These are phyloP conservation scores for Minunthozetes semirufus DNA, from an alignment of 2,888 invertebrate genomes.

Conservation along the genomic window DNA sequence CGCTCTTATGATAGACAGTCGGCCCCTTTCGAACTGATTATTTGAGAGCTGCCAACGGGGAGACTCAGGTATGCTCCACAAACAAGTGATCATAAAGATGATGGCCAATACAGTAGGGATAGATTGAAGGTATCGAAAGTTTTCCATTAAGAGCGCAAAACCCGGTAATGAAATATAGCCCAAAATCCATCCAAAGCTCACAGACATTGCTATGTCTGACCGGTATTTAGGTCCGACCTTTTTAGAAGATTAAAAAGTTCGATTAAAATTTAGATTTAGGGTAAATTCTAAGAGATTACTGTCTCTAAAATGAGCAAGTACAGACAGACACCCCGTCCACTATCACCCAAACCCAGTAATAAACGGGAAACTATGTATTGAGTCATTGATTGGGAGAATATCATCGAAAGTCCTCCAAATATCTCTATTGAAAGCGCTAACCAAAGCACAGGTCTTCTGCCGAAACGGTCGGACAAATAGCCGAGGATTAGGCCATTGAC, in stretches of 20 bases:
- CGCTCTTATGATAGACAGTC: not conserved
- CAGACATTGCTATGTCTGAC: conserved; percentile 4
- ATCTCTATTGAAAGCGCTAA: conserved; percentile 28
- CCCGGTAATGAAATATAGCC: conserved; percentile 32
- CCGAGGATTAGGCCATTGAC: conserved; percentile 29
- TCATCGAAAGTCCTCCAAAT: conserved; percentile 17
- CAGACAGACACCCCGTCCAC: conserved; percentile 33
- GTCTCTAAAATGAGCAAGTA: conserved; percentile 30
- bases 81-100: conserved; percentile 8
- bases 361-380: conserved; percentile 19
- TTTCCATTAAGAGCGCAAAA: conserved; percentile 3
- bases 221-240: conserved; percentile 33
- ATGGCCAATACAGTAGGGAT: not conserved
- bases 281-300: not conserved
- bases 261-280: not conserved
- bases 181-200: conserved; percentile 32
- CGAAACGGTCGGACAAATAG: conserved; percentile 27
- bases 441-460: conserved; percentile 5
- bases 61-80: conserved; percentile 31
- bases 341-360: conserved; percentile 29
- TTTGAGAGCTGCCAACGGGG: conserved; percentile 32
- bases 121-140: conserved; percentile 4
- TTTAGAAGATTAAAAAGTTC: not conserved
- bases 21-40: not conserved
- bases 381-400: conserved; percentile 26